phyloP scores from a whole-genome alignment of 1,140 invertebrate genomes.

The Dendroctonus ponderosae region DNA sequence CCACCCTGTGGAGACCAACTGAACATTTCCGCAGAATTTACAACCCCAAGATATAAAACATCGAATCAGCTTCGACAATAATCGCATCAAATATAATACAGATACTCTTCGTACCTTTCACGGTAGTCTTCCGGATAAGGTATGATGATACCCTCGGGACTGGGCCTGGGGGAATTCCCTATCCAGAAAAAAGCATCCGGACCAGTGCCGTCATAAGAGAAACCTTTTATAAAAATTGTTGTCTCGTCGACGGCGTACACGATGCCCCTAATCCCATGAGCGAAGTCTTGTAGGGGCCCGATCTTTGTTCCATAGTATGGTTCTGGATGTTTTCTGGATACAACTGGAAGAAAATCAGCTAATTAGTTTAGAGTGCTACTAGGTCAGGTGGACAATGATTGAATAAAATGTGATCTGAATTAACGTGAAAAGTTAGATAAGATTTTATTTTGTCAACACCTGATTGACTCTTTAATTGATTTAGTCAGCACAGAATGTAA shows the following conservation, averaged over 20 bases:
- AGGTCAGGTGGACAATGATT: too few relatives aligned
- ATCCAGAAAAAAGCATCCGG: constrained; percentile 88
- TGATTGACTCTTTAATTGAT: too few relatives aligned
- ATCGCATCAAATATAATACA: too few relatives aligned
- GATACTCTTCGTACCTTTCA: constrained; percentile 58
- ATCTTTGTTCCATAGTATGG: constrained; percentile 76
- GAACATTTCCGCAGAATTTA: too few relatives aligned
- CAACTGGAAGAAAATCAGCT: constrained; percentile 47
- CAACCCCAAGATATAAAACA: too few relatives aligned
- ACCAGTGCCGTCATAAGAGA: constrained; percentile 81
- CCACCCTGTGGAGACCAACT: too few relatives aligned
- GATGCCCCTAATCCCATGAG: constrained; percentile 72
- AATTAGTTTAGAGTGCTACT: too few relatives aligned
- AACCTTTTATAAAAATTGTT: constrained; percentile 82
- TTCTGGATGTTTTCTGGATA: constrained; percentile 55
- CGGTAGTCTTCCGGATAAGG: constrained; percentile 80
- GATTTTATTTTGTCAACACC: too few relatives aligned
- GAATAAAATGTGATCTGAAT: too few relatives aligned
- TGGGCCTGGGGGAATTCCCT: constrained; percentile 71
- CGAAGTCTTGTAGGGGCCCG: constrained; percentile 66
- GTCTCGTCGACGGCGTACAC: constrained; percentile 85
- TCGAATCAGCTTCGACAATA: too few relatives aligned
- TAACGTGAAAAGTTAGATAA: too few relatives aligned
- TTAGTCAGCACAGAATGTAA: too few relatives aligned
- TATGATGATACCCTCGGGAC: constrained; percentile 76